Base-by-base conservation (phyloP, 2,797 vertebrate genomes). In the Gambusia yucatana region DNA sequence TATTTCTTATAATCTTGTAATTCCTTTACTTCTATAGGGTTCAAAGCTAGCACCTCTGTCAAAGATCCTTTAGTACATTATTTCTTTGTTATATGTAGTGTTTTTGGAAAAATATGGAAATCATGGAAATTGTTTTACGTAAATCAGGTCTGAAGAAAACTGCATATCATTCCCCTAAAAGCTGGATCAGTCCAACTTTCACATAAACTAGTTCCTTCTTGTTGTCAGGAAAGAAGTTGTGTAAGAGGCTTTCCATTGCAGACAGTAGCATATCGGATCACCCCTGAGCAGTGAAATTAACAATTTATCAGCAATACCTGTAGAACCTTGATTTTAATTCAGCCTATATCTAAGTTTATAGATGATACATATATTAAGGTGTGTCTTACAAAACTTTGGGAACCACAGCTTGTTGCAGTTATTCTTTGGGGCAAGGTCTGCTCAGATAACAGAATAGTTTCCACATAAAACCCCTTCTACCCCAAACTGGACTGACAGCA, bases 351-450 rank as follows among this genome's bases (percentile, higher is more conserved):
- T 76, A 9, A n/a, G 43, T 47, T 14, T 43, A 33, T 46, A 7
- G 10, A 28, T 71, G 9, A 43, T 77, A 39, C 4, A 5, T 39
- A 3, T 6, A 43, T 72, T 73, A 16, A 36, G n/a, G 20, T 36
- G 1, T 22, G 6, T 16, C 73, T 59, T 77, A 36, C 6, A 39
- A 81, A 78, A 73, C 63, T 75, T 63, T 78, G 57, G 74, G 25
- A 63, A 10, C 11, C 50, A 25, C 41, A 43, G 46, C 44, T 81
- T 57, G 73, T 36, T 11, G 6, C 1, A 47, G 6, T 47, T 81
- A 57, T 16, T 73, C 71, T 78, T 39, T 14, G 41, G 79, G 39
- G 13, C 80, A 88, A 88, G 81, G 84, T 88, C 81, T 82, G 25
- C 47, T 75, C 48, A 73, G 78, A 84, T 86, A 84, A 83, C n/a